Percentiles rank a stretch among this genome's conserved stretches.
phyloP scores from a whole-genome alignment of 2,797 vertebrate genomes.

The Xiphophorus birchmanni region DNA sequence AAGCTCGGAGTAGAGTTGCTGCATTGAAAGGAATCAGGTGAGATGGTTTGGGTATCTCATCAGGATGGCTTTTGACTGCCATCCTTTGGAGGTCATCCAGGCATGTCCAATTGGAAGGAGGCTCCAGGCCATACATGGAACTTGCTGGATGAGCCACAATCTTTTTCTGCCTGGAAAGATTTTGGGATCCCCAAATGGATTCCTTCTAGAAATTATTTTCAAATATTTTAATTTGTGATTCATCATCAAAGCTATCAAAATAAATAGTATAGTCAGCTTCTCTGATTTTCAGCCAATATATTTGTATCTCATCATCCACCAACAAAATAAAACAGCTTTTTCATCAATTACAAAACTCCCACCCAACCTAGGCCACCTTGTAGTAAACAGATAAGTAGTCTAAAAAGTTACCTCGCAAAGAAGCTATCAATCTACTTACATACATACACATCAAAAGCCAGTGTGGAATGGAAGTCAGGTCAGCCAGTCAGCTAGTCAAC shows the following conservation, averaged over 20 bases:
- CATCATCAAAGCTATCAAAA: constrained; percentile 19
- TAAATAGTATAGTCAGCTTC: constrained; percentile 19
- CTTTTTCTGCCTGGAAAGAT: background rate
- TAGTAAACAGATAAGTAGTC: constrained; percentile 20
- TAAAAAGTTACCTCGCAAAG: constrained; percentile 40
- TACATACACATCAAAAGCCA: constrained; percentile 39
- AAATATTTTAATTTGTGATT: background rate
- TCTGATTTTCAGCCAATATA: constrained; percentile 20
- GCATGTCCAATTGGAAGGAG: too few relatives aligned
- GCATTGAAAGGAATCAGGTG: background rate
- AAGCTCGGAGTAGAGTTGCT: background rate
- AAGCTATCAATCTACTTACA: constrained; percentile 44
- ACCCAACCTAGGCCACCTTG: constrained; percentile 8
- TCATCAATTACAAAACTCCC: background rate
- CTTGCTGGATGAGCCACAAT: background rate
- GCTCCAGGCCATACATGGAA: background rate
- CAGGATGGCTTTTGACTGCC: too few relatives aligned
- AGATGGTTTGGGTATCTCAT: too few relatives aligned
- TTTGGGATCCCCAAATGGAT: background rate
- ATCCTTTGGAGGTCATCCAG: too few relatives aligned
- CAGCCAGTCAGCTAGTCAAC: constrained; percentile 67
- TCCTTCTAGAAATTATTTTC: constrained; percentile 5
- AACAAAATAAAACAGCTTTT: constrained; percentile 10
- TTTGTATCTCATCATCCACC: background rate
- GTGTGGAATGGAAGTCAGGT: constrained; percentile 57